phyloP scores from a whole-genome alignment of 1,140 invertebrate species.

The Zaprionus capensis region DNA sequence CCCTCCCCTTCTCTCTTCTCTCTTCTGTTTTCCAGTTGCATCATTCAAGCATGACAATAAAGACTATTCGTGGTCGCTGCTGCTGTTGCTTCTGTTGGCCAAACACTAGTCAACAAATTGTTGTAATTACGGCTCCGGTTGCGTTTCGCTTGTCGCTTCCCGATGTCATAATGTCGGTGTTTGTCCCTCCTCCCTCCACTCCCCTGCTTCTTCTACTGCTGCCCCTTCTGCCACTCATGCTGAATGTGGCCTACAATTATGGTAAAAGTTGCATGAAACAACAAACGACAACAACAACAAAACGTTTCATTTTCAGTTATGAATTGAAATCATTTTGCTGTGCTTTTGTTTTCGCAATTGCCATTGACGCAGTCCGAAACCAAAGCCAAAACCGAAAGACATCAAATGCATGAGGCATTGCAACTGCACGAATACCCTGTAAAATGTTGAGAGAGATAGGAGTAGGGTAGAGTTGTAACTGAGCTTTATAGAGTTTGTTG shows the following conservation, averaged over 20 bases:
- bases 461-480: not conserved
- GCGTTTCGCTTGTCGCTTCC: conserved; percentile 81
- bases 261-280: conserved; percentile 80
- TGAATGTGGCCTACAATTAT: conserved; percentile 68
- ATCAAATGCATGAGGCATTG: not conserved
- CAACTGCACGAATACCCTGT: conserved; percentile 8
- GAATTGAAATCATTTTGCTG: conserved; percentile 63
- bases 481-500: too few species aligned
- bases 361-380: conserved; percentile 21
- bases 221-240: not conserved
- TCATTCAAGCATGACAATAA: conserved; percentile 81
- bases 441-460: not conserved
- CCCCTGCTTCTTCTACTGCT: not conserved
- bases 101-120: conserved; percentile 82
- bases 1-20: not conserved
- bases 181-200: conserved; percentile 11
- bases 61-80: conserved; percentile 44
- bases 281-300: conserved; percentile 47
- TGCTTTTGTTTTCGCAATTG: conserved; percentile 60
- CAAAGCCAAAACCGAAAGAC: conserved; percentile 12
- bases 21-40: conserved; percentile 68
- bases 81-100: conserved; percentile 60
- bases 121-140: conserved; percentile 78
- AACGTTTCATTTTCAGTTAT: conserved; percentile 79
- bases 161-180: conserved; percentile 74